phyloP scores from a whole-genome alignment of 92 coral and sea anemone species.

The Plumapathes pennacea region DNA sequence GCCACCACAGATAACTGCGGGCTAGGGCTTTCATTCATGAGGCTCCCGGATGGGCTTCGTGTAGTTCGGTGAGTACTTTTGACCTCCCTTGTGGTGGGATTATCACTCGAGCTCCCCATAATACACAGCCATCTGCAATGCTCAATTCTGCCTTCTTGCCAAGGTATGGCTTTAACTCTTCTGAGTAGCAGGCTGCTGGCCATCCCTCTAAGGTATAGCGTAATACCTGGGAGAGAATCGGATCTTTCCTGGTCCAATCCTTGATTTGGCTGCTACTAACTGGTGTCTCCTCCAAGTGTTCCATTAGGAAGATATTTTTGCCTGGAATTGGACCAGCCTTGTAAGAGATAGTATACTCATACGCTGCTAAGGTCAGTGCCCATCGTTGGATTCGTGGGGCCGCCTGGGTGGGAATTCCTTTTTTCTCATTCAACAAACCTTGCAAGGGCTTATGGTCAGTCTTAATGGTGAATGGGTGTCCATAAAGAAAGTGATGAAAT shows the following conservation, averaged over 20 bases:
- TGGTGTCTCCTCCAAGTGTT: constrained; percentile 46
- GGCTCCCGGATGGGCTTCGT: constrained; percentile 56
- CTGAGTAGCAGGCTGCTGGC: constrained; percentile 8
- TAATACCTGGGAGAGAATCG: constrained; percentile 38
- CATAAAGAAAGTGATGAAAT: constrained; percentile 36
- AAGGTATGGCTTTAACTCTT: no score
- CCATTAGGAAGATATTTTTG: constrained; percentile 44
- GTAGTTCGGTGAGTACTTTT: constrained; percentile 27
- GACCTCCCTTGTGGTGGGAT: constrained; percentile 47
- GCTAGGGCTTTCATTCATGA: constrained; percentile 47
- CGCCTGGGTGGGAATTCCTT: constrained; percentile 42
- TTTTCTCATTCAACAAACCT: constrained; percentile 40
- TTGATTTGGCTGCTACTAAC: constrained; percentile 37
- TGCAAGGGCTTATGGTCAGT: constrained; percentile 49
- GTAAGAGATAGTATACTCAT: constrained; percentile 44
- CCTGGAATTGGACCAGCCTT: constrained; percentile 45
- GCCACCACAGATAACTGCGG: constrained; percentile 57
- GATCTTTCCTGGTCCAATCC: constrained; percentile 59
- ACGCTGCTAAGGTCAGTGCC: constrained; percentile 56
- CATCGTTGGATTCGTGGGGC: constrained; percentile 53
- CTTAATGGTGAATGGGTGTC: constrained; percentile 10
- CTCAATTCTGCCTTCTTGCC: constrained; percentile 31
- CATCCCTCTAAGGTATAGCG: constrained; percentile 38
- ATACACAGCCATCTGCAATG: constrained; percentile 35
- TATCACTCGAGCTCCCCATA: constrained; percentile 44